Evolutionary conservation across 2,113 vertebrate species (phyloP).

Genomic region (Heloderma charlesbogerti): DNA sequence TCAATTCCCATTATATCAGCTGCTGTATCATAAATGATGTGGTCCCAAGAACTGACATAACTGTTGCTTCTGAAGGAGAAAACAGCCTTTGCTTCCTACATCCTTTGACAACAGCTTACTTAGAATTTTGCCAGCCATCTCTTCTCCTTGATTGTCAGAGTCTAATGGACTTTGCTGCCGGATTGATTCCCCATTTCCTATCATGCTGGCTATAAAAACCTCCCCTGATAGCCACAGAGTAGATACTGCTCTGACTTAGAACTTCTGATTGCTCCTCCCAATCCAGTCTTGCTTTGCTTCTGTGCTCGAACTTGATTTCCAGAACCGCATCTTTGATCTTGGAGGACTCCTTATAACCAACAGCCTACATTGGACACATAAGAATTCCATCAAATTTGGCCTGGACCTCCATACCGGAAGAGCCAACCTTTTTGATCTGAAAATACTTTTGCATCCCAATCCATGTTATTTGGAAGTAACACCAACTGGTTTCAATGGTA

Average conservation of each 20-base stretch:
- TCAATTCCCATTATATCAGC: neutral
- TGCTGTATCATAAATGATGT: neutral
- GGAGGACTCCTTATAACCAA: neutral
- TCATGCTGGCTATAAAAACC: neutral
- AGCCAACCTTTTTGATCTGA: neutral
- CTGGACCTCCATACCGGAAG: too few species aligned
- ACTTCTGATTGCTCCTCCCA: neutral
- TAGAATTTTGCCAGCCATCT: neutral
- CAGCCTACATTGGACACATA: neutral
- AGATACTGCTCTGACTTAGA: neutral
- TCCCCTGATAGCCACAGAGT: neutral
- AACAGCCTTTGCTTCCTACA: accelerated
- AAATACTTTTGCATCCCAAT: too few species aligned
- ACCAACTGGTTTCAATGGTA: too few species aligned
- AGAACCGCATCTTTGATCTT: neutral
- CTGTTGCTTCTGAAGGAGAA: neutral
- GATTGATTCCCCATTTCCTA: neutral
- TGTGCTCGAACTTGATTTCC: neutral
- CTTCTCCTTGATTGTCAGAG: neutral
- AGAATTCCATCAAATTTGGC: neutral
- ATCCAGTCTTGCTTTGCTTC: neutral
- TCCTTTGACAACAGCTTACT: neutral
- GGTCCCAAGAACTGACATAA: neutral
- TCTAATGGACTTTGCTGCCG: neutral
- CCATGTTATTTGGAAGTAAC: neutral